Percentiles rank a stretch among this genome's conserved stretches.
phyloP scores from a whole-genome alignment of 2,888 invertebrate species.

The Gari tellinella region DNA sequence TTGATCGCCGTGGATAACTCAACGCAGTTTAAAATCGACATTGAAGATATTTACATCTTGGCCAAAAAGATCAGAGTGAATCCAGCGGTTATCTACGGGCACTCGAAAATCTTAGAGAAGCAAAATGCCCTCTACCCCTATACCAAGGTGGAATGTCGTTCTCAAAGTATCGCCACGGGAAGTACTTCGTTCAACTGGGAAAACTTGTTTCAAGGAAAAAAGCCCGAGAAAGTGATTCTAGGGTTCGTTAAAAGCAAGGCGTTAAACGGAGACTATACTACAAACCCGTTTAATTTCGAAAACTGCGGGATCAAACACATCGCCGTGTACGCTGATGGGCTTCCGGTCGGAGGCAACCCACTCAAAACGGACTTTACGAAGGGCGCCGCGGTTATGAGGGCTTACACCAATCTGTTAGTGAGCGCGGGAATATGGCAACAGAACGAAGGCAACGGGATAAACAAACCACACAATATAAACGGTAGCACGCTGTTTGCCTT shows the following conservation, averaged over 20 bases:
- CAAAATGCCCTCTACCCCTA: constrained; percentile 31
- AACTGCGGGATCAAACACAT: constrained; percentile 26
- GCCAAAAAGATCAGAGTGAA: constrained; percentile 42
- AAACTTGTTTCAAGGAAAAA: constrained; percentile 34
- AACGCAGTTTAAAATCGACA: constrained; percentile 2
- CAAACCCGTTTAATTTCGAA: constrained; percentile 32
- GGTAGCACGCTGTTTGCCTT: too few relatives aligned
- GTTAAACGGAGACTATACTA: constrained; percentile 22
- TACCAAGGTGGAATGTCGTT: constrained; percentile 17
- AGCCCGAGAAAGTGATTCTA: constrained; percentile 14
- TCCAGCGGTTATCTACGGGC: constrained; percentile 39
- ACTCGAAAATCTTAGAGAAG: constrained; percentile 27
- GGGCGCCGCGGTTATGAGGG: too few relatives aligned
- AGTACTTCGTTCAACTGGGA: constrained; percentile 26
- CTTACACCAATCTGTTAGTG: too few relatives aligned
- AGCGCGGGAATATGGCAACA: too few relatives aligned
- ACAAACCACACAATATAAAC: too few relatives aligned
- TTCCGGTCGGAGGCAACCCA: constrained; percentile 27
- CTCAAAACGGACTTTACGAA: constrained; percentile 27
- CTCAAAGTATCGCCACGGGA: constrained; percentile 21
- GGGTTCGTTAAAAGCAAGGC: constrained; percentile 28
- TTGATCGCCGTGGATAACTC: not conserved
- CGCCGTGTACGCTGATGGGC: constrained; percentile 19
- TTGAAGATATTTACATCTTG: constrained; percentile 14
- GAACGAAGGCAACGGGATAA: too few relatives aligned